Evolutionary conservation across 2,113 vertebrate species (phyloP), one percentile per base, ranked within the genome.

Genomic region (Poicephalus gulielmi): DNA sequence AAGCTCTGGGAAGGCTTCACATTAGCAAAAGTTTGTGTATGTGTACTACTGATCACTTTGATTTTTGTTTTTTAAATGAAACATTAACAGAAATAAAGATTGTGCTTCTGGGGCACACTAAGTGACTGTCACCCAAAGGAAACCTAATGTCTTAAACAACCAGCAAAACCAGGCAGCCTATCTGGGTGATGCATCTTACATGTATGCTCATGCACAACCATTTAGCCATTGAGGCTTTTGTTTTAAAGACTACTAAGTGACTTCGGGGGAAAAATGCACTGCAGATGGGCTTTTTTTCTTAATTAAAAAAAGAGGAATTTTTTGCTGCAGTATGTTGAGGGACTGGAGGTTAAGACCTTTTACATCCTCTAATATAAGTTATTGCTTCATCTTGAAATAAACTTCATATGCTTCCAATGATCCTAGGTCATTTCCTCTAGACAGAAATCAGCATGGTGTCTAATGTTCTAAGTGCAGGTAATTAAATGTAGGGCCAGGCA

Each of bases 401-500:
- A 76, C 81, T 90, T 97, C 96, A 95, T 91, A 92, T 97, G 97
- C 91, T 96, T 97, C 47, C 84, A 96, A 76, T 96, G 97, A 96
- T 94, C 93, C 94, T 64, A 53, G 94, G 94, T 97, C 85, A 96
- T 94, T 97, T 97, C 94, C 92, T 95, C 57, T 93, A 95, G 96
- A 92, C 95, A 97, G 90, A 96, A 97, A 96, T 80, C 97, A 97
- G 96, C 97, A 96, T 96, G 95, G 44, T 94, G 96, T 97, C 95
- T 70, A 77, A 93, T 88, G 94, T 92, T 90, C 41, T 92, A 84
- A 93, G 74, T 83, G 80, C 4, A 1, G 84, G 73, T 94, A 96
- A 96, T 95, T 95, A 94, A 95, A 94, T 62, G 35, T 95, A 96
- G 64, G 49, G 52, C 77, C 84, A 96, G 77, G 55, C 85, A 92